Base-by-base conservation (phyloP, 1,140 invertebrate species). In the Drosophila pallidifrons region DNA sequence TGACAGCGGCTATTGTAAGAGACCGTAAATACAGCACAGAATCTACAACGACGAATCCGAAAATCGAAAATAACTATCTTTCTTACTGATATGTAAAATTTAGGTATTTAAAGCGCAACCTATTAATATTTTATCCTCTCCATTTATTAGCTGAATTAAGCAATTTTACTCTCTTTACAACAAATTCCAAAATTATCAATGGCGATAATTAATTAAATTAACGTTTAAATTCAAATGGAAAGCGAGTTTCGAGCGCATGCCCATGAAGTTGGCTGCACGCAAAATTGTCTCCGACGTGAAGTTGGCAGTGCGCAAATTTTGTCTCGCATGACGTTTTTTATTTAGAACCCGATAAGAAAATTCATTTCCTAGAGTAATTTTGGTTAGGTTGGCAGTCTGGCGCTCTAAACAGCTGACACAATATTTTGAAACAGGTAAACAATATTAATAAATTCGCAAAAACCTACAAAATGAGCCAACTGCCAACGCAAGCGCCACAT, bases 1-100 rank as follows among this genome's bases (percentile, higher is more conserved):
- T 97, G 96, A 97, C 96, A 97, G 96, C 96, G 96, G 96, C 96
- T 97, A 97, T 97, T 96, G 95, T 97, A 95, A 96, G 95, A 94
- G 85, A 94, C 95, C 94, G 94, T 93, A 93, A 81, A 81, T 80
- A 92, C 94, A 91, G 38, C 85, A 52, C 45, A 51, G 8, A 35
- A 10, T n/a, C 13, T 38, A 7, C 45, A 16, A 15, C 10, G 5
- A 7, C 32, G 32, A 32, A 7, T 38, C 8, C 35, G 8, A 38
- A 38, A 2, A 7, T 38, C 10, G n/a, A 46, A 35, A 10, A 3
- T n/a, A 38, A 11, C 3, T 7, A 15, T 20, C 1, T 20, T 3
- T 25, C 20, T 25, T 41, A 16, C 5, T 28, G 8, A 8, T 20
- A 25, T 43, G 13, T 41, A 11, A 1, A 38, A 57, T 43, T 5